Evolutionary conservation across 1,140 invertebrate genomes (phyloP).

Genomic region (Drosophila ananassae): DNA sequence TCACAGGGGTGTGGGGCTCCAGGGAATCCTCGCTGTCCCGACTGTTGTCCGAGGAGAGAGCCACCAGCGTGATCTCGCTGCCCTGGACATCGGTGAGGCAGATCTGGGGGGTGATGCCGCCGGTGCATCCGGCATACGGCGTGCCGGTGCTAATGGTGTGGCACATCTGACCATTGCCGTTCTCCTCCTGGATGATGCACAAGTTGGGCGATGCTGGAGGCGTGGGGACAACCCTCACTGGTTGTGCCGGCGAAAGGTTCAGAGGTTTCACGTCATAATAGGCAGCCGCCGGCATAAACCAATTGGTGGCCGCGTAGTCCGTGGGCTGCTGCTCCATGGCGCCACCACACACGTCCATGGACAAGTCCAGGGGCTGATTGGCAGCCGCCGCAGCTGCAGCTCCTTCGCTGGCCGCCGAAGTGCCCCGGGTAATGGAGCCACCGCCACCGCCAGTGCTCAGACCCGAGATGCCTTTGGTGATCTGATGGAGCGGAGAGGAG

Average conservation of each 20-base stretch:
- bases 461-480: conserved; percentile 86
- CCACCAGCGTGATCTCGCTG: conserved; percentile 91
- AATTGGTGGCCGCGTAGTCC: conserved; percentile 60
- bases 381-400: conserved; percentile 39
- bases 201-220: conserved; percentile 86
- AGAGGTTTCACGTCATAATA: conserved; percentile 85
- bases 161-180: conserved; percentile 75
- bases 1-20: conserved; percentile 78
- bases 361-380: conserved; percentile 77
- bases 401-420: conserved; percentile 84
- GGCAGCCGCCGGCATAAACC: conserved; percentile 82
- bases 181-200: conserved; percentile 95
- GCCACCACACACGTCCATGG: conserved; percentile 75
- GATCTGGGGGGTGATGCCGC: conserved; percentile 88
- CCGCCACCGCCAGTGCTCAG: conserved; percentile 86
- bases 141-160: conserved; percentile 75
- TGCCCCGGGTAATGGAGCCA: conserved; percentile 91
- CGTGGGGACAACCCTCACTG: conserved; percentile 76
- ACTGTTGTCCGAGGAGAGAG: conserved; percentile 88
- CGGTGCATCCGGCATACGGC: conserved; percentile 71
- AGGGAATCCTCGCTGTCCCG: conserved; percentile 85
- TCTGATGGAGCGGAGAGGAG: conserved; percentile 81
- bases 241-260: conserved; percentile 86
- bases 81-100: conserved; percentile 95
- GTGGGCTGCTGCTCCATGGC: conserved; percentile 33